A percentile compares a stretch with the other conserved stretches of the same genome.
Conservation (phyloP, 2,797 vertebrate genomes). For the Thripadectes ignobilis region DNA sequence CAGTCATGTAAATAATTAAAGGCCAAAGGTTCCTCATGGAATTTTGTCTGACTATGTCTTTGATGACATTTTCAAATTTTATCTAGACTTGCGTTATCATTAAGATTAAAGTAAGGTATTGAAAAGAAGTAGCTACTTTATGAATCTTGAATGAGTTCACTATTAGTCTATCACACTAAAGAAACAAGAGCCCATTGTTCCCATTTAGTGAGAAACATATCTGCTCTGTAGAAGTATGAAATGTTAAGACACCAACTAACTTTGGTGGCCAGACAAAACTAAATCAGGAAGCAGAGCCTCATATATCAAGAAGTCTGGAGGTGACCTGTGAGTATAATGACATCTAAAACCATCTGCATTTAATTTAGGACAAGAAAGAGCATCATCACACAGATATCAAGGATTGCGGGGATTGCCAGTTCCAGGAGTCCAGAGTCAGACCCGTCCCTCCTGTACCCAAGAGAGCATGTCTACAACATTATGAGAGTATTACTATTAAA, state of each 20-base stretch:
- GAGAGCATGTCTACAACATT: background rate
- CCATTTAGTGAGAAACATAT: background rate
- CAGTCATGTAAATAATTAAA: background rate
- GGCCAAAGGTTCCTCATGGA: background rate
- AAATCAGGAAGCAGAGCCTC: conserved; percentile 8
- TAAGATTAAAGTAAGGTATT: background rate
- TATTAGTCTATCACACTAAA: background rate
- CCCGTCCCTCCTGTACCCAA: background rate
- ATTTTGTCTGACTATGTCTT: background rate
- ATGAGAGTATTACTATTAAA: background rate
- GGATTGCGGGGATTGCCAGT: background rate
- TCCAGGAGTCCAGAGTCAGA: background rate
- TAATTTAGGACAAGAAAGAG: conserved; percentile 15
- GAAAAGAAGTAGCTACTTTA: background rate
- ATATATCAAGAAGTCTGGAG: background rate
- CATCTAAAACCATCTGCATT: background rate
- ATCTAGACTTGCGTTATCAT: background rate
- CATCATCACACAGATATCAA: background rate
- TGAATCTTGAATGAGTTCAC: background rate
- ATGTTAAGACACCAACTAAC: background rate
- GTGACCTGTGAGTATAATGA: background rate
- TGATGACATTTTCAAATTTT: background rate
- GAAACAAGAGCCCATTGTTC: background rate
- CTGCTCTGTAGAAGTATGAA: background rate
- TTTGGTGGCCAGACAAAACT: conserved; percentile 17